Evolutionary conservation across 2,113 vertebrate species (phyloP).

Genomic region (Reinhardtius hippoglossoides): DNA sequence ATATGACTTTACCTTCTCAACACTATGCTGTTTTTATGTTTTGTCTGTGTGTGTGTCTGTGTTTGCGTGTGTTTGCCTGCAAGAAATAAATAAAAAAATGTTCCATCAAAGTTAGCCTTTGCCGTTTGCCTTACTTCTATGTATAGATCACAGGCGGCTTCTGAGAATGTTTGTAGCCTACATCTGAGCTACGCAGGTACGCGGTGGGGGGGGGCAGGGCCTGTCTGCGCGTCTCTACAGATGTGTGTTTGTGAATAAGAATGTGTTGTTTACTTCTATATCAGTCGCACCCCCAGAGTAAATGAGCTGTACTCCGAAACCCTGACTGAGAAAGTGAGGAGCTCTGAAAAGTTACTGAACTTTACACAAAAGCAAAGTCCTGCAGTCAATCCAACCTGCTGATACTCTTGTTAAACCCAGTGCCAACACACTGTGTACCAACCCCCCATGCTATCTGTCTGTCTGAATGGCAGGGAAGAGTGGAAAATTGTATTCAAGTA

Average conservation of each 20-base stretch:
- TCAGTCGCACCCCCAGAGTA: conserved; percentile 43
- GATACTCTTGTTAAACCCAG: not conserved
- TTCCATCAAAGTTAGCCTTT: conserved; percentile 66
- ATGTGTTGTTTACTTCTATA: conserved; percentile 66
- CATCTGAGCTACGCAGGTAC: conserved; percentile 65
- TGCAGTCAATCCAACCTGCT: not conserved
- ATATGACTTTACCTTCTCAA: conserved; percentile 37
- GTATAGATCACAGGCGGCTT: conserved; percentile 75
- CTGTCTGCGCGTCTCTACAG: conserved; percentile 42
- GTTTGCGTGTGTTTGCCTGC: not conserved
- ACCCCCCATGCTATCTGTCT: not conserved
- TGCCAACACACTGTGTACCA: not conserved
- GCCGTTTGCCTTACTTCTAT: conserved; percentile 65
- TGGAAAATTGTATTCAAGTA: not conserved
- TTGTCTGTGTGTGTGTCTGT: not conserved
- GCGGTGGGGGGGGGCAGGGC: conserved; percentile 49
- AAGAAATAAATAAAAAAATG: conserved; percentile 26
- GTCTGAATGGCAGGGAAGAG: not conserved
- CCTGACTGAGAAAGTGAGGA: conserved; percentile 28
- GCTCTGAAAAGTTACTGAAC: conserved; percentile 1
- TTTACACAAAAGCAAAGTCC: conserved; percentile 5
- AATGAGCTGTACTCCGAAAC: conserved; percentile 28
- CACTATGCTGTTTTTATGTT: conserved; percentile 31
- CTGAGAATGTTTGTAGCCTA: conserved; percentile 63
- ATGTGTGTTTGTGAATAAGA: conserved; percentile 65